These are phyloP conservation scores for Diaprepes abbreviatus DNA, from an alignment of 2,888 invertebrate genomes.

Conservation along the genomic window DNA sequence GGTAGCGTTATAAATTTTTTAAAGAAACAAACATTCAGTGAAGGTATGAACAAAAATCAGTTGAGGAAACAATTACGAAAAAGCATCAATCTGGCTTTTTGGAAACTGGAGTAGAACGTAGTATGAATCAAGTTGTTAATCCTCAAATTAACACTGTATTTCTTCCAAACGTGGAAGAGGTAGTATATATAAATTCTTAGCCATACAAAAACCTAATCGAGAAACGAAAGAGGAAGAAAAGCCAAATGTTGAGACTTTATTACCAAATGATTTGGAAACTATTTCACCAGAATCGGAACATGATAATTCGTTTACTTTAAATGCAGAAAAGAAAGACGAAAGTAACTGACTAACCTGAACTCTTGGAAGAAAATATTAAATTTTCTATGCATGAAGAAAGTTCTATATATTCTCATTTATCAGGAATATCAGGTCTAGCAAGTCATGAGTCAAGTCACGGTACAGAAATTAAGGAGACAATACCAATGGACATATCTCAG, in stretches of 20 bases:
- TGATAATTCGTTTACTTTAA: constrained; percentile 67
- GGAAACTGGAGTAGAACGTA: constrained; percentile 92
- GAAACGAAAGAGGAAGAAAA: constrained; percentile 36
- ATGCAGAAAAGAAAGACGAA: constrained; percentile 73
- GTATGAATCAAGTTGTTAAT: constrained; percentile 96
- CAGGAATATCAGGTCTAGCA: constrained; percentile 71
- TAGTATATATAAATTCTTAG: constrained; percentile 89
- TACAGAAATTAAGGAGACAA: constrained; percentile 58
- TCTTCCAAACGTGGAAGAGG: constrained; percentile 91
- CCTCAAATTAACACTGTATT: constrained; percentile 91
- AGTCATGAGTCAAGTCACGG: constrained; percentile 69
- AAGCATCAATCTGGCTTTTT: constrained; percentile 90
- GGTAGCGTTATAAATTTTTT: constrained; percentile 88
- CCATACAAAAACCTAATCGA: constrained; percentile 80
- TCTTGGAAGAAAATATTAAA: constrained; percentile 67
- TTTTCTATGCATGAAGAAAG: constrained; percentile 69
- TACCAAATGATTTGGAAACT: constrained; percentile 85
- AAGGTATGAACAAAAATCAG: constrained; percentile 93
- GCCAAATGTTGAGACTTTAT: constrained; percentile 65
- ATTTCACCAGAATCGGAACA: constrained; percentile 83
- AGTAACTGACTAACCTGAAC: constrained; percentile 79
- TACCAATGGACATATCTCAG: constrained; percentile 74
- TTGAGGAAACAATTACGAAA: constrained; percentile 88
- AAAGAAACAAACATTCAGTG: constrained; percentile 85
- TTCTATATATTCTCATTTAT: constrained; percentile 73